These are phyloP conservation scores for Holotrichia oblita DNA, from an alignment of 1,140 invertebrate genomes.

Conservation along the genomic window DNA sequence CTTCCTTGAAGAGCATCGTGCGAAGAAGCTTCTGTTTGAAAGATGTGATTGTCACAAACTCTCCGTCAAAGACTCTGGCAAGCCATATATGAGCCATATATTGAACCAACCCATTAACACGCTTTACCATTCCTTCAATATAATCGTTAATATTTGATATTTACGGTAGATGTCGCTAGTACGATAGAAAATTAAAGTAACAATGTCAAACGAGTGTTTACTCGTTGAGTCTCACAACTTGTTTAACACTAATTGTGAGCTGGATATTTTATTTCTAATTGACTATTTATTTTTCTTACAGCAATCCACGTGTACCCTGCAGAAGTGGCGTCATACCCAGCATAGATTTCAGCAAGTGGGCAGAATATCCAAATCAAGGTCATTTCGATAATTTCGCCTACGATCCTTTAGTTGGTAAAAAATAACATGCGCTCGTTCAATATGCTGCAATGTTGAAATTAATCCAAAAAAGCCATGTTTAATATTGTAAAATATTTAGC, in stretches of 20 bases:
- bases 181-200: background rate
- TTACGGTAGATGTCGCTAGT: too few relatives aligned
- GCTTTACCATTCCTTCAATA: too few relatives aligned
- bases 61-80: too few relatives aligned
- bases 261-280: too few relatives aligned
- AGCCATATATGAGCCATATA: too few relatives aligned
- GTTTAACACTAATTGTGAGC: too few relatives aligned
- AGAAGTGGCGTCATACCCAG: constrained; percentile 84
- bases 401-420: constrained; percentile 67
- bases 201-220: background rate
- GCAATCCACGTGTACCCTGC: constrained; percentile 90
- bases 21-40: too few relatives aligned
- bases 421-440: constrained; percentile 51
- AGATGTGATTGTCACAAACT: too few relatives aligned
- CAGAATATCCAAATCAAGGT: constrained; percentile 67
- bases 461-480: background rate
- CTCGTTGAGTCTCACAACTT: too few relatives aligned
- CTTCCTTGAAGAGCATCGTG: too few relatives aligned
- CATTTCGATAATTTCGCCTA: constrained; percentile 72
- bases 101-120: too few relatives aligned
- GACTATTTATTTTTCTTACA: constrained; percentile 66
- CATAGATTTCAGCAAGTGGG: constrained; percentile 90
- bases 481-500: background rate
- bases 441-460: background rate
- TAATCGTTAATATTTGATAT: too few relatives aligned